Conservation (phyloP, 2,113 vertebrate genomes). For the Rhadina sibilatrix region DNA sequence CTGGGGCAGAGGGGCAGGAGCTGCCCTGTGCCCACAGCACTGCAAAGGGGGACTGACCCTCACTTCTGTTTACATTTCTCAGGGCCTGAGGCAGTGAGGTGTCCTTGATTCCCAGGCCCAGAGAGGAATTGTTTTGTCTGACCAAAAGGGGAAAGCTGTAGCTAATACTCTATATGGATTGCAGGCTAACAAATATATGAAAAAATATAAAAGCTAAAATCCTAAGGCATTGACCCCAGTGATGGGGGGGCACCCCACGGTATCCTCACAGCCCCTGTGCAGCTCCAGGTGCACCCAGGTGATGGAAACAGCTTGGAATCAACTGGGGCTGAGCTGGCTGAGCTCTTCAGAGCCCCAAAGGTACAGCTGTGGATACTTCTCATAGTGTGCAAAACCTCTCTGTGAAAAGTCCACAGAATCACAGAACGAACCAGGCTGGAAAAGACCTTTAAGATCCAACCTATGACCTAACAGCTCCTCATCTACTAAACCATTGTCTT, state of each 20-base stretch:
- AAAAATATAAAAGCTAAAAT: not conserved
- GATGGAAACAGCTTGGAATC: not conserved
- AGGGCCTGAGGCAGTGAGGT: not conserved
- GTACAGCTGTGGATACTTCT: too few species aligned
- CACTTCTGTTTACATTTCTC: not conserved
- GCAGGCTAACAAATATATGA: not conserved
- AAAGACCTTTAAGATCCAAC: not conserved
- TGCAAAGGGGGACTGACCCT: not conserved
- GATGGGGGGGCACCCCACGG: not conserved
- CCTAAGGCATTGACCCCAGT: not conserved
- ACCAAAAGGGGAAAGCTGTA: not conserved
- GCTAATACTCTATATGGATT: not conserved
- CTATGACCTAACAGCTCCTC: not conserved
- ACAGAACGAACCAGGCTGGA: not conserved
- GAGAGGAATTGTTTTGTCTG: not conserved
- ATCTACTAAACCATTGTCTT: not conserved
- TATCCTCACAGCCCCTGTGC: accelerated
- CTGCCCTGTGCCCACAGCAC: not conserved
- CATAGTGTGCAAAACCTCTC: accelerated
- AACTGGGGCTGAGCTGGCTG: not conserved
- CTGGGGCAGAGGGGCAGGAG: not conserved
- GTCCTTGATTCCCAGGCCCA: not conserved
- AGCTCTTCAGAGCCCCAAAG: not conserved
- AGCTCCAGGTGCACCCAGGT: not conserved
- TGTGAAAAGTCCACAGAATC: not conserved